Percentiles rank a stretch among this genome's conserved stretches.
phyloP scores from a whole-genome alignment of 1,140 invertebrate genomes.

The Mesaphorura yosii region DNA sequence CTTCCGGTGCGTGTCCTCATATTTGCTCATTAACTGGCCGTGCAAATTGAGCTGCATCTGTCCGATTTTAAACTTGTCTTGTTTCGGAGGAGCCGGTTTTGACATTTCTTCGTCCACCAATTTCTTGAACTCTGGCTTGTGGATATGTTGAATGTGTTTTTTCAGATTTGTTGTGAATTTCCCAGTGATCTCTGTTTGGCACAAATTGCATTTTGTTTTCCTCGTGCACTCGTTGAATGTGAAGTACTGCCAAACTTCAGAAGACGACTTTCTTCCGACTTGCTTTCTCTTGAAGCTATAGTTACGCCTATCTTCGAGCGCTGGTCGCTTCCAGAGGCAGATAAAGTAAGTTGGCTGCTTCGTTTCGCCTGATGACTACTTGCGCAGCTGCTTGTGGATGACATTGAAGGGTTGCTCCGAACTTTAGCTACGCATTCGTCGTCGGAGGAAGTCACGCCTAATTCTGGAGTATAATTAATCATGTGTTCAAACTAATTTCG shows the following conservation, averaged over 20 bases:
- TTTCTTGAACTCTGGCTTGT: background rate
- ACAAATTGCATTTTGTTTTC: background rate
- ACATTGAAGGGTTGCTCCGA: background rate
- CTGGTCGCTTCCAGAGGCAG: background rate
- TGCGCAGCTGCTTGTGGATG: too few species aligned
- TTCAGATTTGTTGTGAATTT: background rate
- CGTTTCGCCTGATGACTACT: background rate
- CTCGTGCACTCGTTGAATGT: background rate
- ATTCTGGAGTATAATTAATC: too few species aligned
- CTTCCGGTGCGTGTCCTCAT: background rate
- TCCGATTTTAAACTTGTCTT: too few species aligned
- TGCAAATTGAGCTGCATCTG: background rate
- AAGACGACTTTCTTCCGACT: background rate
- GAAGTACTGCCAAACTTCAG: background rate
- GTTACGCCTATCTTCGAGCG: too few species aligned
- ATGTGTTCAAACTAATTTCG: too few species aligned
- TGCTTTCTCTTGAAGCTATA: too few species aligned
- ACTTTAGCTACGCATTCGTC: too few species aligned
- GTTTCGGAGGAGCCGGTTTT: background rate
- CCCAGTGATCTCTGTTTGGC: background rate
- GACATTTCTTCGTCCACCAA: background rate
- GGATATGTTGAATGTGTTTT: background rate
- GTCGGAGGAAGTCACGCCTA: too few species aligned
- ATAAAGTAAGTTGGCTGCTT: background rate
- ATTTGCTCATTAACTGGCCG: background rate